Conservation (phyloP, 2,113 vertebrate species). For the Procapra przewalskii region DNA sequence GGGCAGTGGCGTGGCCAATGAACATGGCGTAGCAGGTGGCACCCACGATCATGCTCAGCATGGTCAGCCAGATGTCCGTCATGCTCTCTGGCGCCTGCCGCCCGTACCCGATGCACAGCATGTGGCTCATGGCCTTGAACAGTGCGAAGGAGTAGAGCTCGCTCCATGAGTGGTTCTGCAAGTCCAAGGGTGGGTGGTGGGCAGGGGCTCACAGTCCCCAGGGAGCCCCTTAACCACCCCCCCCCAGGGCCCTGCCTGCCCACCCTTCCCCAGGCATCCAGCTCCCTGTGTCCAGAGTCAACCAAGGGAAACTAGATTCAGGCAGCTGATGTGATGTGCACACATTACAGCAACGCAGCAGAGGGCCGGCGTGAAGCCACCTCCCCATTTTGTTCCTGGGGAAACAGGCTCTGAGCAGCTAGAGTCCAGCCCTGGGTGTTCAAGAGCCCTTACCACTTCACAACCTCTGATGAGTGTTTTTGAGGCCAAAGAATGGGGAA, state of each 20-base stretch:
- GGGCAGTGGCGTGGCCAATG: slow-evolving; percentile 92
- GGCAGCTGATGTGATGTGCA: accelerated
- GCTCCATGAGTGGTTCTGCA: slow-evolving; percentile 95
- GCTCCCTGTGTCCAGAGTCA: background rate
- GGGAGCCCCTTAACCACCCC: background rate
- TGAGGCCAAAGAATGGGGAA: background rate
- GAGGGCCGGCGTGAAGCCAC: accelerated
- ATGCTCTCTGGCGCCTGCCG: slow-evolving; percentile 96
- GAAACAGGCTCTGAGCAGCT: background rate
- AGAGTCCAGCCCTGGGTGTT: background rate
- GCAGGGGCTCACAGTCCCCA: background rate
- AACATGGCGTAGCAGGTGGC: slow-evolving; percentile 98
- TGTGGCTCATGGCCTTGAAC: slow-evolving; percentile 99
- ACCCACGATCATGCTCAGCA: slow-evolving; percentile 99
- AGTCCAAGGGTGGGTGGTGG: background rate
- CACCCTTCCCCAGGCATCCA: background rate
- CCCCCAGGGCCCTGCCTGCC: background rate
- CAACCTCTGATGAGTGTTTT: background rate
- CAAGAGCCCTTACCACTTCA: background rate
- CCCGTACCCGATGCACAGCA: slow-evolving; percentile 97
- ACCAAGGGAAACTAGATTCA: background rate
- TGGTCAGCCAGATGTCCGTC: slow-evolving; percentile 98
- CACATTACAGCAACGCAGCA: background rate
- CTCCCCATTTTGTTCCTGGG: background rate
- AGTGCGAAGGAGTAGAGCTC: slow-evolving; percentile 97